Evolutionary conservation across 2,113 vertebrate species (phyloP).

Genomic region (Prionailurus bengalensis): DNA sequence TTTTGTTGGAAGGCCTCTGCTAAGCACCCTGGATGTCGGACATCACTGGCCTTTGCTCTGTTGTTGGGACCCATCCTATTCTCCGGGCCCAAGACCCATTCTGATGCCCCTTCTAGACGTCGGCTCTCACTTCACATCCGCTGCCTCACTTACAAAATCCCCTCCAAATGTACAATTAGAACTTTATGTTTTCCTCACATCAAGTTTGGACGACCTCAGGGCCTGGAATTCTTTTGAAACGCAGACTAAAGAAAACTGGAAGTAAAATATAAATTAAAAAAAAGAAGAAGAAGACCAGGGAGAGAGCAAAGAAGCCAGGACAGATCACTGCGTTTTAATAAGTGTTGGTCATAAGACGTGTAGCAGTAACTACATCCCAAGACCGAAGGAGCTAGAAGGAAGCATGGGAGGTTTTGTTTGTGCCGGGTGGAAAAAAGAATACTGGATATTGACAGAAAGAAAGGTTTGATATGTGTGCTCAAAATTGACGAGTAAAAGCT

Average conservation of each 20-base stretch:
- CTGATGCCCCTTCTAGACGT: accelerated
- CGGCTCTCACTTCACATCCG: accelerated
- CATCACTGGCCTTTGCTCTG: accelerated
- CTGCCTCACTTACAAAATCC: neutral
- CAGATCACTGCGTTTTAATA: neutral
- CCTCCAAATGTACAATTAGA: neutral
- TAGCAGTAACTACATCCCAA: neutral
- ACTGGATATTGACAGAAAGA: neutral
- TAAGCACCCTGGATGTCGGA: neutral
- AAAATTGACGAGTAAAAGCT: neutral
- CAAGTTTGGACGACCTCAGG: neutral
- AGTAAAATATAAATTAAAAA: neutral
- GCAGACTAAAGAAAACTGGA: neutral
- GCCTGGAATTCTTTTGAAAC: neutral
- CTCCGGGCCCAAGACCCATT: neutral
- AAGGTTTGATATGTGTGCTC: neutral
- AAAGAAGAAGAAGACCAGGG: neutral
- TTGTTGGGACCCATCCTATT: accelerated
- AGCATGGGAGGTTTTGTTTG: neutral
- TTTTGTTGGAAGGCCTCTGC: accelerated
- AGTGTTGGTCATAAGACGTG: neutral
- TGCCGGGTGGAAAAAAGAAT: neutral
- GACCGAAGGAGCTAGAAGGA: neutral
- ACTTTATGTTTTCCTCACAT: neutral
- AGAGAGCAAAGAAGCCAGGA: neutral